Percentiles rank a stretch among this genome's conserved stretches.
These are phyloP conservation scores for Hybos culiciformis DNA, from an alignment of 2,888 invertebrate genomes.

Conservation along the genomic window DNA sequence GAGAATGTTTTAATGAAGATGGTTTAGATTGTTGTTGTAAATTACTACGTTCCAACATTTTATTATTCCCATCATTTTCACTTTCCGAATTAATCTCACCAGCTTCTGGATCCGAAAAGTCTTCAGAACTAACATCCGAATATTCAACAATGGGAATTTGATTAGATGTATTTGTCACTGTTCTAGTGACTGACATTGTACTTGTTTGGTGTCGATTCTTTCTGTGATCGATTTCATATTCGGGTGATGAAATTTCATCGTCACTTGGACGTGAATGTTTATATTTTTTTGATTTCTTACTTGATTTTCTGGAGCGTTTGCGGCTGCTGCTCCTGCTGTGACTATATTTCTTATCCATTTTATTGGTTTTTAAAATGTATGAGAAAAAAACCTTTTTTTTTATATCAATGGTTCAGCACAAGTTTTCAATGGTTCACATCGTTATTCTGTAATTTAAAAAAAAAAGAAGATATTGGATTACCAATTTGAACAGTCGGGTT, in stretches of 20 bases:
- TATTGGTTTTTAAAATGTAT: too few species aligned
- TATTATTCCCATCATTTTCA: neutral
- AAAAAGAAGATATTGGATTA: too few species aligned
- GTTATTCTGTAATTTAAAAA: too few species aligned
- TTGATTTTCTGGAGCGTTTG: slow-evolving; percentile 16
- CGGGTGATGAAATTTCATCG: slow-evolving; percentile 8
- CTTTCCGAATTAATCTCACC: slow-evolving; percentile 74
- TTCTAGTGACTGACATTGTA: slow-evolving; percentile 9
- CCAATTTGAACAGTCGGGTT: too few species aligned
- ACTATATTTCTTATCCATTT: neutral
- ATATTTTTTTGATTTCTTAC: slow-evolving; percentile 16
- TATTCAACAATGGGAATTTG: slow-evolving; percentile 45
- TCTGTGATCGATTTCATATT: slow-evolving; percentile 12
- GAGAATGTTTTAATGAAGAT: neutral
- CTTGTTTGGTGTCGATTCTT: slow-evolving; percentile 4
- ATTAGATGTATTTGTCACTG: slow-evolving; percentile 5
- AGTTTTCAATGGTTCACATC: too few species aligned
- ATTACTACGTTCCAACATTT: too few species aligned
- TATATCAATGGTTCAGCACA: too few species aligned
- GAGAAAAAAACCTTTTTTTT: too few species aligned
- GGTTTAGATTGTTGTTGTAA: neutral
- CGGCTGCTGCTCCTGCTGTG: slow-evolving; percentile 5
- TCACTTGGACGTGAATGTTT: slow-evolving; percentile 16
- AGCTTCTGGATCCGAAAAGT: slow-evolving; percentile 77
- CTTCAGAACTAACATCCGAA: slow-evolving; percentile 86